Evolutionary conservation across 1,140 invertebrate species (phyloP).

Genomic region (Calosoma granatense): DNA sequence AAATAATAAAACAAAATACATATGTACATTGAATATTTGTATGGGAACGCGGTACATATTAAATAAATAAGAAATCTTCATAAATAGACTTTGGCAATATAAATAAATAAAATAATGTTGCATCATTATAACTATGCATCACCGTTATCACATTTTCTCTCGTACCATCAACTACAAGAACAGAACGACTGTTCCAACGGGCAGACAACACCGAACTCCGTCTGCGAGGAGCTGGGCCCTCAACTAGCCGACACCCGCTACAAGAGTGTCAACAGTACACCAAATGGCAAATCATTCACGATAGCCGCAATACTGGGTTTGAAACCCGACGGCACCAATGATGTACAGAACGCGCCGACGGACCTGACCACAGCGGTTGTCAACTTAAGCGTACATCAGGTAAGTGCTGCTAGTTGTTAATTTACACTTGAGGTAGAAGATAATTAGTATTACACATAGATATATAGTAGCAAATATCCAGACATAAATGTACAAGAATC

Average conservation of each 20-base stretch:
- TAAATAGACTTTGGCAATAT: too few species aligned
- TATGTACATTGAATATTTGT: background rate
- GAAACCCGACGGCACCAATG: constrained; percentile 31
- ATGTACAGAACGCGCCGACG: constrained; percentile 9
- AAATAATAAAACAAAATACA: too few species aligned
- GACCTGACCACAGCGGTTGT: constrained; percentile 24
- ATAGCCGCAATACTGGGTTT: constrained; percentile 72
- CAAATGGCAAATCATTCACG: constrained; percentile 55
- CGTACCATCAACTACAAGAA: constrained; percentile 28
- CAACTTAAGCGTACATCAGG: constrained; percentile 26
- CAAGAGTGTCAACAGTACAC: constrained; percentile 18
- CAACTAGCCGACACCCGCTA: constrained; percentile 24
- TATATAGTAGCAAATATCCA: too few species aligned
- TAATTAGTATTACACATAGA: too few species aligned
- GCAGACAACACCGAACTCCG: constrained; percentile 16
- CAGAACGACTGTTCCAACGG: constrained; percentile 23
- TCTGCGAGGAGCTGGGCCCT: constrained; percentile 22
- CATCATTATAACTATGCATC: constrained; percentile 32
- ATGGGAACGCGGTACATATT: too few species aligned
- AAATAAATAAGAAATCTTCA: too few species aligned
- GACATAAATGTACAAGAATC: too few species aligned
- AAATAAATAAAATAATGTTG: constrained; percentile 21
- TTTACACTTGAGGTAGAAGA: too few species aligned
- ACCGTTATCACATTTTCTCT: constrained; percentile 29
- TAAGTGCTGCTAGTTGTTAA: background rate